Base-by-base conservation (phyloP, 2,113 vertebrate genomes). In the Ceyx cyanopectus region DNA sequence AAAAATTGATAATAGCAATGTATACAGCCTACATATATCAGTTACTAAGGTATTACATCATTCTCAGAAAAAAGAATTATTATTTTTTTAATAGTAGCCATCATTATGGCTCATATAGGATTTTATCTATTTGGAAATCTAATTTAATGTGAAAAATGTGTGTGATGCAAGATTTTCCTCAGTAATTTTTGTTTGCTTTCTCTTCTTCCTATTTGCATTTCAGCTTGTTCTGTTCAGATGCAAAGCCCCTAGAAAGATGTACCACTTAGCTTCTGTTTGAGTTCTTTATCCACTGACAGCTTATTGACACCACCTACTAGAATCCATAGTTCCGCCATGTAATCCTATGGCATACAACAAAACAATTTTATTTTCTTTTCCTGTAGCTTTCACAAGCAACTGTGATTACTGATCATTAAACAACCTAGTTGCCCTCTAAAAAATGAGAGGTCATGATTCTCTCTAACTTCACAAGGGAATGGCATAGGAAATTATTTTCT, bases 341-440 rank as follows among this genome's bases (percentile, higher is more conserved):
- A 40, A 60, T 32, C 10, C 40, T 53, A 45, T 0, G 1, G 14
- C 1, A 2, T 17, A 17, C 0, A 0, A 30, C n/a, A 85, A 27
- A 80, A 30, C 14, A 22, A 3, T 12, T 13, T 9, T 8, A 21
- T 7, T 54, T 83, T 32, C 6, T 54, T 83, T 13, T 50, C 40
- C 51, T 40, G 18, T n/a, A 22, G 14, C 32, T 16, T 70, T 75
- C 45, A n/a, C 14, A 53, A 70, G 32, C 29, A 60, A 34, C 23
- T 0, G 0, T 13, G 14, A 68, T 30, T 29, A 62, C 15, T 41
- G 26, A 57, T 58, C 37, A 14, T 50, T 32, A 62, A 41, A n/a
- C 43, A 51, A 48, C 20, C 34, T 22, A 20, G 4, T 5, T 27
- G 34, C n/a, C 20, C 23, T 37, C 19, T 45, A 27, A 65, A 65